These are phyloP conservation scores for Eidolon helvum DNA, from an alignment of 2,113 vertebrate genomes.

Conservation along the genomic window DNA sequence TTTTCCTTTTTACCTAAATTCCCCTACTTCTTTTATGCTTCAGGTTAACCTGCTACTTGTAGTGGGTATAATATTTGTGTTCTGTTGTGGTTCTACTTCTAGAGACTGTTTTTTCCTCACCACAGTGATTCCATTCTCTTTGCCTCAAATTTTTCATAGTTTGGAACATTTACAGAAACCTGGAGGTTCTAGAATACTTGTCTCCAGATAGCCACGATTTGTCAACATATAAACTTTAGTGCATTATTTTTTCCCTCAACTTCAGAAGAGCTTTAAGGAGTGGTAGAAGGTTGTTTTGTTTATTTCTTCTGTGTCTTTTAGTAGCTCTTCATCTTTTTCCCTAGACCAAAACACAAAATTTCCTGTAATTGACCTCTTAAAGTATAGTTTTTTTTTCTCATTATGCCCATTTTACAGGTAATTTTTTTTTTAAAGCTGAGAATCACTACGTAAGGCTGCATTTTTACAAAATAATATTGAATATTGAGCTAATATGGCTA, in stretches of 20 bases:
- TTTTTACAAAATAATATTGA: not conserved
- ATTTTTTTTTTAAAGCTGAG: not conserved
- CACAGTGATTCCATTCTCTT: not conserved
- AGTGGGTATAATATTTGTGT: not conserved
- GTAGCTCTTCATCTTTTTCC: not conserved
- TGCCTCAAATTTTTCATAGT: not conserved
- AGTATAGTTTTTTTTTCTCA: not conserved
- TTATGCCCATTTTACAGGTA: not conserved
- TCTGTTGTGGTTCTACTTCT: not conserved
- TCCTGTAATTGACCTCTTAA: not conserved
- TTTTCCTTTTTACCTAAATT: not conserved
- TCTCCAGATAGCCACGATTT: not conserved
- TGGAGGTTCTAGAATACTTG: not conserved
- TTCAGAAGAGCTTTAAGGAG: not conserved
- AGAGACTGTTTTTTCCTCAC: not conserved
- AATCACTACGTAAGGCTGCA: not conserved
- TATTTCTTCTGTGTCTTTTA: not conserved
- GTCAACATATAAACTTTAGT: not conserved
- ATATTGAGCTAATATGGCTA: not conserved
- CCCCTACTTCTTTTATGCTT: not conserved
- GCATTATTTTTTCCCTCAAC: not conserved
- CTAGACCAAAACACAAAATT: not conserved
- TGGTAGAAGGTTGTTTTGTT: not conserved
- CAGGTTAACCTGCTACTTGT: not conserved
- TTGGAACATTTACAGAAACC: not conserved